Base-by-base conservation (phyloP, 2,113 vertebrate species). In the Rutilus rutilus region DNA sequence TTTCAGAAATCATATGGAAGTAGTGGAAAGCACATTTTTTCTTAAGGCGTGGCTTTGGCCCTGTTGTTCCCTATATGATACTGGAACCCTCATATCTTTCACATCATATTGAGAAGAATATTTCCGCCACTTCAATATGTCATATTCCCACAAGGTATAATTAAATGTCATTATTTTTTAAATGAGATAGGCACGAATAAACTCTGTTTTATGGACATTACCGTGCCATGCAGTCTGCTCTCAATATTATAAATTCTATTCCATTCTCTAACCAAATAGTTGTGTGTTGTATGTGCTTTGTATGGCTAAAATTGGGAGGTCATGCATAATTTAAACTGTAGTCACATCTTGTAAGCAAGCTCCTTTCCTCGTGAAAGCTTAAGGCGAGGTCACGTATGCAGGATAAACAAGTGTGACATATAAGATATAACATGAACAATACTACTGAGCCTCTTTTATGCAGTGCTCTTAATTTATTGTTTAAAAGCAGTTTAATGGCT, bases 401-500 rank as follows among this genome's bases (percentile, higher is more conserved):
- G 19, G 74, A 76, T 50, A 76, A 76, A 76, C 73, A 76, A 71
- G 19, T 50, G 45, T 52, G 73, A 76, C 45, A 17, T 76, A 27
- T 4, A 27, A n/a, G 8, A 50, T 52, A 76, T 76, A 14, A 52
- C 73, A 71, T 17, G 42, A 47, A 25, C 5, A n/a, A 27, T n/a
- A n/a, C 45, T 52, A 76, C 4, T 27, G 14, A 27, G 45, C 4
- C 12, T 47, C 42, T 47, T 74, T n/a, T 15, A 25, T 11, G 23
- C 42, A 47, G 23, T 47, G 12, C 71, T 8, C 42, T 21, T 25
- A 4, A n/a, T 45, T 2, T 5, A 42, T 73, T n/a, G 21, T 73
- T 11, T 73, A 73, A 73, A 74, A 39, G 19, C 1, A 69, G 33
- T 23, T 1, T 8, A 39, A 39, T 39, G 9, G 33, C 50, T 36